These are phyloP conservation scores for Drosophila serrata DNA, from an alignment of 1,140 invertebrate genomes.

Conservation along the genomic window DNA sequence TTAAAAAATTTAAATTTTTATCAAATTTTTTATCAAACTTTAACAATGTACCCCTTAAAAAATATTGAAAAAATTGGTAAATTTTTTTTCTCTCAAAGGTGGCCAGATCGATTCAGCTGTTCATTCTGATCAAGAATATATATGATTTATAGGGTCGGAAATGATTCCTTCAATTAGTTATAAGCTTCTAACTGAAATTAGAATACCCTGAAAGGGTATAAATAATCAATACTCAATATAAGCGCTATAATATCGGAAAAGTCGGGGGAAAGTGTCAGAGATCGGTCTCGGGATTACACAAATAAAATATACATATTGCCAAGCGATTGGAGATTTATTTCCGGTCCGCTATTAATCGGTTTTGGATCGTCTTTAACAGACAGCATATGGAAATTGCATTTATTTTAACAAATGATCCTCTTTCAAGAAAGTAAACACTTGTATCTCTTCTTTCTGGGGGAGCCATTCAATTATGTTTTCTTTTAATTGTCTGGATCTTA, in stretches of 20 bases:
- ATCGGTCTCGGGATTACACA: neutral
- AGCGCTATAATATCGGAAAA: neutral
- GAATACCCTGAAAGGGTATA: no score
- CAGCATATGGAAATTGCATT: neutral
- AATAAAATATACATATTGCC: neutral
- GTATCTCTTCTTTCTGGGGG: neutral
- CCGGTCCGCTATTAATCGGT: neutral
- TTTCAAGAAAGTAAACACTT: neutral
- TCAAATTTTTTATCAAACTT: no score
- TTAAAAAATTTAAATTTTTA: no score
- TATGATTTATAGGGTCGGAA: no score
- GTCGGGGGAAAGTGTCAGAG: neutral
- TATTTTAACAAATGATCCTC: conserved; percentile 1
- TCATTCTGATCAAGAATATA: no score
- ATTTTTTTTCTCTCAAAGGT: no score
- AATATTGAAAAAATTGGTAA: no score
- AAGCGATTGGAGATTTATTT: neutral
- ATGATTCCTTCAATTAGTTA: no score
- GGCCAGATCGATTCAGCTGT: no score
- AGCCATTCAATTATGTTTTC: neutral
- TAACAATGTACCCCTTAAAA: no score
- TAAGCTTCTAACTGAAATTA: no score
- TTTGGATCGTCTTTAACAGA: neutral
- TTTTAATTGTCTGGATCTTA: neutral
- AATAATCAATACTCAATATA: neutral